These are phyloP conservation scores for Callyntrura sp. DNA, from an alignment of 2,888 invertebrate genomes.

Conservation along the genomic window DNA sequence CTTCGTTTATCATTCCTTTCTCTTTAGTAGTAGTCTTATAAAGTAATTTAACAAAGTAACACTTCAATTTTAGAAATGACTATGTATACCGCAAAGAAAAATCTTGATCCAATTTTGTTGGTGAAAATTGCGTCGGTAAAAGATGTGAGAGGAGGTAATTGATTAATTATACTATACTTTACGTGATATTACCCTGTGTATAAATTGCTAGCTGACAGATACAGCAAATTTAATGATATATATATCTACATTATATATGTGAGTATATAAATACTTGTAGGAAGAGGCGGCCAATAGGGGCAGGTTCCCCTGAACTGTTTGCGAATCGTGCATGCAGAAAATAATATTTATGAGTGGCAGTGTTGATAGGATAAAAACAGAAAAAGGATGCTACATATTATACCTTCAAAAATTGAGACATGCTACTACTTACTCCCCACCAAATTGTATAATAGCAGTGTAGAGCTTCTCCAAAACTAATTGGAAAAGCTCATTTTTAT, in stretches of 20 bases:
- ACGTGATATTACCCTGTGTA: neutral
- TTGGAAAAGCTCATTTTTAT: conserved; percentile 13
- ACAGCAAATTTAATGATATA: neutral
- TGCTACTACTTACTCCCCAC: neutral
- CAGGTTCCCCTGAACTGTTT: neutral
- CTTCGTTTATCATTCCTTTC: neutral
- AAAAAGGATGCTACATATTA: neutral
- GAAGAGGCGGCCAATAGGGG: neutral
- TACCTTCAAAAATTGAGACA: neutral
- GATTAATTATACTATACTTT: conserved; percentile 66
- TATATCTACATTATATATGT: no score
- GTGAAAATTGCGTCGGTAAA: conserved; percentile 57
- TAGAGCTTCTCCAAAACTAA: neutral
- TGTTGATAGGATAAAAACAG: neutral
- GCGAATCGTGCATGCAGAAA: conserved; percentile 1
- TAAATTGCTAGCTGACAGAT: conserved; percentile 32
- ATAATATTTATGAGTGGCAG: neutral
- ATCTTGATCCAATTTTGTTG: conserved; percentile 54
- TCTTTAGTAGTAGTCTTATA: no score
- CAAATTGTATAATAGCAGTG: neutral
- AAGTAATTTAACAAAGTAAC: conserved; percentile 53
- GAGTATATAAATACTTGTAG: conserved; percentile 14
- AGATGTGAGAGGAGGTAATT: conserved; percentile 47
- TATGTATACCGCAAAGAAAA: conserved; percentile 18
- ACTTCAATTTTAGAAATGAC: conserved; percentile 47